Evolutionary conservation across 23 tunicate species (phyloP).

Genomic region (Diplosoma virens): DNA sequence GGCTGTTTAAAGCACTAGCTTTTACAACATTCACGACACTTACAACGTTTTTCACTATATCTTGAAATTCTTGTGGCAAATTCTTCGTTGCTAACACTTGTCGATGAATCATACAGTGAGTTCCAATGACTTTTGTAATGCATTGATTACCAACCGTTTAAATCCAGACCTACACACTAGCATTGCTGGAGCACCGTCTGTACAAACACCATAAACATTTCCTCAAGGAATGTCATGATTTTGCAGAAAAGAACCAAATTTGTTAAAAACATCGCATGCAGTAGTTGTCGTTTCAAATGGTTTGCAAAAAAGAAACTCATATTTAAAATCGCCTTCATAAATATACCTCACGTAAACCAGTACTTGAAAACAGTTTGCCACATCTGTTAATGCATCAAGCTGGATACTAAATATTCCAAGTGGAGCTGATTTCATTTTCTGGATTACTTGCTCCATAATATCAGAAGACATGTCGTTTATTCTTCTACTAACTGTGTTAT

Average conservation of each 20-base stretch:
- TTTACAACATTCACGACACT: constrained; percentile 13
- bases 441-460: constrained; percentile 7
- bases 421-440: neutral
- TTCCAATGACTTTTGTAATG: constrained; percentile 1
- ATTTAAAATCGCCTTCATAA: too few species aligned
- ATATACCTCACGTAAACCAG: constrained; percentile 3
- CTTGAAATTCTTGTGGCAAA: too few species aligned
- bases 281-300: neutral
- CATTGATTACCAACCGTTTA: constrained; percentile 1
- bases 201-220: too few species aligned
- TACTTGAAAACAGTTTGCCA: neutral
- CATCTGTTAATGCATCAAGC: neutral
- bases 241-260: too few species aligned
- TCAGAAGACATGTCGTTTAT: constrained; percentile 21
- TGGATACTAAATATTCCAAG: constrained; percentile 1
- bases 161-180: too few species aligned
- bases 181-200: too few species aligned
- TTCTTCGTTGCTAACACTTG: too few species aligned
- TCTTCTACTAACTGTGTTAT: constrained; percentile 14
- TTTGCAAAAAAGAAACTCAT: constrained; percentile 1
- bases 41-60: constrained; percentile 1
- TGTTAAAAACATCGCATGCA: too few species aligned
- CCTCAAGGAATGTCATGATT: too few species aligned
- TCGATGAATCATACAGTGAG: too few species aligned
- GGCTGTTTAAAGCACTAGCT: too few species aligned